Percentiles rank a stretch among this genome's conserved stretches.
phyloP scores from a whole-genome alignment of 2,113 vertebrate genomes.

The Podocnemis expansa region DNA sequence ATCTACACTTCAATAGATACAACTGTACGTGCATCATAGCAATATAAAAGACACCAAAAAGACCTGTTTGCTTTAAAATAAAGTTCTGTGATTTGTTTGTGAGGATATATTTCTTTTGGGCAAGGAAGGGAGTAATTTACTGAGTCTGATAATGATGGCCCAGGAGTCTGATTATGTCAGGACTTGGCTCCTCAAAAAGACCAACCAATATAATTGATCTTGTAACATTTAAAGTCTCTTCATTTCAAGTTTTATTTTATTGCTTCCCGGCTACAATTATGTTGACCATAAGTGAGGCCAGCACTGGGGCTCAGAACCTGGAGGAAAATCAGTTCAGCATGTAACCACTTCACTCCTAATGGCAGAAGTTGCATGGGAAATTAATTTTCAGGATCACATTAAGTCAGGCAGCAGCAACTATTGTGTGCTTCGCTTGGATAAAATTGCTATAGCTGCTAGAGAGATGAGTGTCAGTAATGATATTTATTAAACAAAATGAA shows the following conservation, averaged over 20 bases:
- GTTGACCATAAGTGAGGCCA: conserved; percentile 54
- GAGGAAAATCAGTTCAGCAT: conserved; percentile 71
- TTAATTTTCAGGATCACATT: conserved; percentile 81
- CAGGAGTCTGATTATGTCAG: conserved; percentile 49
- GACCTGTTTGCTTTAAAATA: conserved; percentile 31
- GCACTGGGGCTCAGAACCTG: conserved; percentile 45
- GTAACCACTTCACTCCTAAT: conserved; percentile 71
- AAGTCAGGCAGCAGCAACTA: conserved; percentile 72
- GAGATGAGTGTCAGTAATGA: conserved; percentile 74
- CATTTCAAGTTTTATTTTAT: conserved; percentile 33
- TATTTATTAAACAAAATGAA: conserved; percentile 81
- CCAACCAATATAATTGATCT: conserved; percentile 61
- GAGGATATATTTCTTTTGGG: not conserved
- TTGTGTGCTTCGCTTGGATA: conserved; percentile 69
- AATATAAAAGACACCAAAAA: conserved; percentile 36
- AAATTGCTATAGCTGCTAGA: conserved; percentile 73
- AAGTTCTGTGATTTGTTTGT: not conserved
- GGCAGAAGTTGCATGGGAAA: conserved; percentile 74
- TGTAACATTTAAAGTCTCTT: conserved; percentile 62
- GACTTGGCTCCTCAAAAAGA: conserved; percentile 63
- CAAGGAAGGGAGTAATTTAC: conserved; percentile 22
- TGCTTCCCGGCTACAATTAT: conserved; percentile 58
- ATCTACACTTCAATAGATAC: conserved; percentile 10
- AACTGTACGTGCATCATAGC: not conserved
- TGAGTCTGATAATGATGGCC: conserved; percentile 23